Percentiles rank a stretch among this genome's conserved stretches.
phyloP scores from a whole-genome alignment of 2,797 vertebrate species.

The Cyprinella venusta region DNA sequence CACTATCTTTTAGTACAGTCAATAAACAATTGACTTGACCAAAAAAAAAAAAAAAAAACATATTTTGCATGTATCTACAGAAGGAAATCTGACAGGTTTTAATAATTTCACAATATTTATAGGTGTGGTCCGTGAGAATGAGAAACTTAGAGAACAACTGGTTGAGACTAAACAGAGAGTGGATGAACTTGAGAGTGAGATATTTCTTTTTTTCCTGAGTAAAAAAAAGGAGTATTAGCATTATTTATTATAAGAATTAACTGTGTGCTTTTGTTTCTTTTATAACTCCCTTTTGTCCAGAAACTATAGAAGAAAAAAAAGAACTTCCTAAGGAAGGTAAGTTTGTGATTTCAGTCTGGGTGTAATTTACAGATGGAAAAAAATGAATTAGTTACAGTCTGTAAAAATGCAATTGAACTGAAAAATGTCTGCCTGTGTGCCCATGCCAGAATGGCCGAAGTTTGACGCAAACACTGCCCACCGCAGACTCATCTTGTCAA shows the following conservation, averaged over 20 bases:
- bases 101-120: constrained; percentile 6
- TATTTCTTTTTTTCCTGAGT: background rate
- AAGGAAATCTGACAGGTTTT: background rate
- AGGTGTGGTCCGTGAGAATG: constrained; percentile 13
- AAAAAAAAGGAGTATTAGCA: background rate
- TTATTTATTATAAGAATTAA: background rate
- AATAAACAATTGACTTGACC: background rate
- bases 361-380: background rate
- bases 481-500: constrained; percentile 57
- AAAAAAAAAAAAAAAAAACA: no score
- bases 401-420: background rate
- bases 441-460: constrained; percentile 52
- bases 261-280: no score
- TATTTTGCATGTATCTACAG: background rate
- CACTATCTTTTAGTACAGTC: background rate
- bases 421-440: background rate
- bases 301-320: background rate
- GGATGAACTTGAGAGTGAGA: background rate
- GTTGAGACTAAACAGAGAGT: background rate
- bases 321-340: background rate
- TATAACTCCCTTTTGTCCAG: background rate
- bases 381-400: background rate
- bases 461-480: constrained; percentile 65
- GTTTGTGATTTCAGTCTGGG: constrained; percentile 1
- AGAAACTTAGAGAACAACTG: background rate